These are phyloP conservation scores for Leptoclinus maculatus DNA, from an alignment of 2,797 vertebrate species.

Conservation along the genomic window DNA sequence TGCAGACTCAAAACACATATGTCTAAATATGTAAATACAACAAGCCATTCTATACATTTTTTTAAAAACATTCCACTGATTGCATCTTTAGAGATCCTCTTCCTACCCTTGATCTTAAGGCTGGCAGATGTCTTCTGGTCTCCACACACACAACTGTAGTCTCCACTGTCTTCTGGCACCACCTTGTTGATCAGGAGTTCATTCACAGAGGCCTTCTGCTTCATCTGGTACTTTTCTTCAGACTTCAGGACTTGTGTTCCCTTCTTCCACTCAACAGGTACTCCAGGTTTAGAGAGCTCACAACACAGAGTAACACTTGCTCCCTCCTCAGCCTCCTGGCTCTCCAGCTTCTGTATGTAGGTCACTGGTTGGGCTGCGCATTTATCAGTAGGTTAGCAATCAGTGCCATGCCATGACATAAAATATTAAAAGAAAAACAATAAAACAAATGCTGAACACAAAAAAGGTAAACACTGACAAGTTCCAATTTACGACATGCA, in stretches of 20 bases:
- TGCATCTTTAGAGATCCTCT: neutral
- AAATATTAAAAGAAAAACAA: neutral
- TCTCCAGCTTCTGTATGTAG: constrained; percentile 70
- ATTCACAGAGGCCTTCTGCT: constrained; percentile 72
- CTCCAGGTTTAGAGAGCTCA: constrained; percentile 71
- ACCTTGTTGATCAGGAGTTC: constrained; percentile 79
- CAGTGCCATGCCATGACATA: neutral
- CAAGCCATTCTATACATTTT: neutral
- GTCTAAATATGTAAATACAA: too few species aligned
- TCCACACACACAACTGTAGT: constrained; percentile 85
- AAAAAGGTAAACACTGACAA: neutral
- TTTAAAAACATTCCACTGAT: neutral
- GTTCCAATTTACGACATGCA: neutral
- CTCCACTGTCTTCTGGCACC: constrained; percentile 78
- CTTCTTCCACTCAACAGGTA: constrained; percentile 84
- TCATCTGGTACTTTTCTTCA: constrained; percentile 83
- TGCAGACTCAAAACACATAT: neutral
- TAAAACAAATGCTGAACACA: too few species aligned
- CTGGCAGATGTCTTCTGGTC: constrained; percentile 77
- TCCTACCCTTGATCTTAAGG: constrained; percentile 80
- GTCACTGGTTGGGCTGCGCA: constrained; percentile 79
- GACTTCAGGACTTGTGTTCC: constrained; percentile 75
- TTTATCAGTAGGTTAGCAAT: constrained; percentile 23
- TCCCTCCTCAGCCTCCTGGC: constrained; percentile 71
- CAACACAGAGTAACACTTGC: constrained; percentile 56